Conservation (phyloP, 2,888 invertebrate genomes). For the Cheilosia scutellata region DNA sequence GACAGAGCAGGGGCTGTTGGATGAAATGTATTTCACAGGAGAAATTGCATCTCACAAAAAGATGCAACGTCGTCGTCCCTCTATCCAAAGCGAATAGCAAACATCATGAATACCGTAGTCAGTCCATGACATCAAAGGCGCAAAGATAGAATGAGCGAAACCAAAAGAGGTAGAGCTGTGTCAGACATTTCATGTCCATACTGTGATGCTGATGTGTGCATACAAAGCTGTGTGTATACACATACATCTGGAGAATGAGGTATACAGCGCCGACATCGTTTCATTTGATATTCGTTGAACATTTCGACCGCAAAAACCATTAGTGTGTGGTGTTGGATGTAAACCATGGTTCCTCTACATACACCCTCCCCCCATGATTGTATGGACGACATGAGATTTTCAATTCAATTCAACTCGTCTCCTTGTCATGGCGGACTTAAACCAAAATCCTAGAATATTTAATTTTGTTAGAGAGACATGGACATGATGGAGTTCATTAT, state of each 20-base stretch:
- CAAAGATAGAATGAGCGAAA: conserved; percentile 22
- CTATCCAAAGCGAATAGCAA: conserved; percentile 51
- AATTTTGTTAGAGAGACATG: background rate
- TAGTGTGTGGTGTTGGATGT: conserved; percentile 40
- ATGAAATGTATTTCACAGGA: conserved; percentile 9
- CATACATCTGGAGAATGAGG: background rate
- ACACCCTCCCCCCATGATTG: background rate
- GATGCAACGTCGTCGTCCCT: no score
- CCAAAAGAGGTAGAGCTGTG: conserved; percentile 36
- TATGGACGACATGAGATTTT: conserved; percentile 16
- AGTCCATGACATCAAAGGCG: conserved; percentile 53
- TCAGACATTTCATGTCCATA: conserved; percentile 54
- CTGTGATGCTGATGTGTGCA: conserved; percentile 49
- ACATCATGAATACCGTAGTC: conserved; percentile 51
- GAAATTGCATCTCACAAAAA: conserved; percentile 18
- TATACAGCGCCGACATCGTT: background rate
- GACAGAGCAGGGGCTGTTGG: background rate
- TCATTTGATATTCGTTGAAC: conserved; percentile 47
- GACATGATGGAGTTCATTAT: background rate
- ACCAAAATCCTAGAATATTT: conserved; percentile 41
- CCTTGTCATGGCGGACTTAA: conserved; percentile 23
- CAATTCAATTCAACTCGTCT: conserved; percentile 37
- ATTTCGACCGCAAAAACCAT: conserved; percentile 55
- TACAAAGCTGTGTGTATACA: conserved; percentile 18
- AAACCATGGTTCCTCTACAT: conserved; percentile 5